Evolutionary conservation across 2,888 invertebrate genomes (phyloP).

Genomic region (Orchestes rusci): DNA sequence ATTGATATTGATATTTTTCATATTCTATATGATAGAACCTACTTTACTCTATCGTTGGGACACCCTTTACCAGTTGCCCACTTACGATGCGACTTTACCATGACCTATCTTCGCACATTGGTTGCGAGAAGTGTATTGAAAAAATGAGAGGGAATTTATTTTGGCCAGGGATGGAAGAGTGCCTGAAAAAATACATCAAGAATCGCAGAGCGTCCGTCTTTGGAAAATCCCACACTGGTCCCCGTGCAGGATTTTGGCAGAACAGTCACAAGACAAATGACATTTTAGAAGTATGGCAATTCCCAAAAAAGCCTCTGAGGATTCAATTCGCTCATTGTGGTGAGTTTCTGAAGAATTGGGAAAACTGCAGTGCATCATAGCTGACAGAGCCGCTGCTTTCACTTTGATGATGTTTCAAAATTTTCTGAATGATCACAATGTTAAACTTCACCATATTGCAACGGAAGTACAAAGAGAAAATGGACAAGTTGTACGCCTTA

Average conservation of each 20-base stretch:
- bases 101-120: no score
- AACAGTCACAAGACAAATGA: not conserved
- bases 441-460: constrained; percentile 21
- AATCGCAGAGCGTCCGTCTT: no score
- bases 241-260: not conserved
- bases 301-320: constrained; percentile 2
- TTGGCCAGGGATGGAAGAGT: constrained; percentile 22
- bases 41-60: no score
- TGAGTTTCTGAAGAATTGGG: constrained; percentile 3
- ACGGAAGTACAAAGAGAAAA: constrained; percentile 20
- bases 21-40: no score
- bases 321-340: not conserved
- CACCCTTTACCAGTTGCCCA: constrained; percentile 11
- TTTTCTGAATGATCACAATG: constrained; percentile 14
- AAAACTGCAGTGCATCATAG: constrained; percentile 9
- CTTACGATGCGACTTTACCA: constrained; percentile 20
- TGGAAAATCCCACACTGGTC: not conserved
- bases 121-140: constrained; percentile 20
- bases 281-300: constrained; percentile 3
- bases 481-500: constrained; percentile 16
- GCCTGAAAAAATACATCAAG: constrained; percentile 22
- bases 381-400: constrained; percentile 15
- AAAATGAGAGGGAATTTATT: no score
- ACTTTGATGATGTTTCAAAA: constrained; percentile 16
- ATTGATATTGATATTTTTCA: no score